Percentiles rank a stretch among this genome's conserved stretches.
These are phyloP conservation scores for Buphagus erythrorhynchus DNA, from an alignment of 2,797 vertebrate species.

Conservation along the genomic window DNA sequence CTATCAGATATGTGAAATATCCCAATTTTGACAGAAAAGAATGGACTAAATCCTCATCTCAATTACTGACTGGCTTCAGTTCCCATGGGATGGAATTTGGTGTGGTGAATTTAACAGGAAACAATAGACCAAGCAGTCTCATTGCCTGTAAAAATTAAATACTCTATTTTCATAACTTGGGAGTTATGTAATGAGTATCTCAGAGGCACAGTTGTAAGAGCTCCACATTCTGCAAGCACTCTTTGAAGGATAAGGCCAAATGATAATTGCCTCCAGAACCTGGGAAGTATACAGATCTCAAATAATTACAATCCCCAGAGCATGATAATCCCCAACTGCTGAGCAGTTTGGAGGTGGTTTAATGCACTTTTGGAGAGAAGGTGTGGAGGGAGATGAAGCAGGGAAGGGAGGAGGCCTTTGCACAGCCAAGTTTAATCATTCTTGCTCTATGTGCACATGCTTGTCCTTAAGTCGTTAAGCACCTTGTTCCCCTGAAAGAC, in stretches of 20 bases:
- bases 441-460: neutral
- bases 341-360: conserved; percentile 31
- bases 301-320: conserved; percentile 44
- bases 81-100: conserved; percentile 52
- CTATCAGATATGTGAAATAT: conserved; percentile 34
- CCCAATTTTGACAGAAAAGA: conserved; percentile 27
- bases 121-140: conserved; percentile 56
- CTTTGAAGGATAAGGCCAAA: conserved; percentile 57
- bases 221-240: conserved; percentile 9
- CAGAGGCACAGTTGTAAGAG: conserved; percentile 10
- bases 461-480: neutral
- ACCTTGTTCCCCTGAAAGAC: neutral
- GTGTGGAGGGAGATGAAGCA: neutral
- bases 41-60: conserved; percentile 37
- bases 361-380: neutral
- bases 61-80: conserved; percentile 15
- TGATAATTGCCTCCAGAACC: conserved; percentile 62
- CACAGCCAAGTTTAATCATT: conserved; percentile 26
- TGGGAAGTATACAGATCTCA: conserved; percentile 32
- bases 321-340: neutral
- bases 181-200: conserved; percentile 64
- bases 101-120: conserved; percentile 58
- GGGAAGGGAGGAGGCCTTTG: neutral
- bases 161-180: conserved; percentile 61
- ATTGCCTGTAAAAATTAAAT: conserved; percentile 63